Percentiles rank a stretch among this genome's conserved stretches.
These are phyloP conservation scores for Zoroaster sp. DNA, from an alignment of 53 echinoderm and acorn worm species.

Conservation along the genomic window DNA sequence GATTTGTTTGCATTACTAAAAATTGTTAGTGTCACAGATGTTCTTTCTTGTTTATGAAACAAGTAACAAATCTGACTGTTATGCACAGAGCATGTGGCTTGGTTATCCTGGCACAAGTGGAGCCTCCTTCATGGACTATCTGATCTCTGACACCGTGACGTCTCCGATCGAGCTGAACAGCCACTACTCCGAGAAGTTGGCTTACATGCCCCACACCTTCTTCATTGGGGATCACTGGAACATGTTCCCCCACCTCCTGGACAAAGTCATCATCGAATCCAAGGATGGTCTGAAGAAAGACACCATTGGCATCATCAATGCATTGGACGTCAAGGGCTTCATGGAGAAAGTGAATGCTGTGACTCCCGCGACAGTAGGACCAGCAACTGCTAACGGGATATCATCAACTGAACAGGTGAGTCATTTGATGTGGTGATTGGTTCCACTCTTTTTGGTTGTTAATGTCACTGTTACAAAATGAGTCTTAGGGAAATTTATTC, in stretches of 20 bases:
- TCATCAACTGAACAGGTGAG: constrained; percentile 5
- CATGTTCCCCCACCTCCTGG: constrained; percentile 96
- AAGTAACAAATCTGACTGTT: not conserved
- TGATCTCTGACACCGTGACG: constrained; percentile 83
- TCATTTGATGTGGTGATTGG: too few relatives aligned
- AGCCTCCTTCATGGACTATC: constrained; percentile 98
- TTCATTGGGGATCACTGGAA: constrained; percentile 99
- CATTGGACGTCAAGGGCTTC: constrained; percentile 73
- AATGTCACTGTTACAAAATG: too few relatives aligned
- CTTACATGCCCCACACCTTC: constrained; percentile 95
- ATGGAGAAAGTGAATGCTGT: constrained; percentile 71
- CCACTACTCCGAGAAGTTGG: constrained; percentile 98
- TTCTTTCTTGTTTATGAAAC: not conserved
- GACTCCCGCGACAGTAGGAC: not conserved
- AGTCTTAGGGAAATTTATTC: too few relatives aligned
- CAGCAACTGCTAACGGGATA: not conserved
- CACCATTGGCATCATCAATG: constrained; percentile 86
- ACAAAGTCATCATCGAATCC: constrained; percentile 81
- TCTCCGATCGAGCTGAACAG: constrained; percentile 84
- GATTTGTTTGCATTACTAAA: too few relatives aligned
- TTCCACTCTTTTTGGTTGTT: too few relatives aligned
- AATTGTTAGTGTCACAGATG: not conserved
- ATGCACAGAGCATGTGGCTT: constrained; percentile 90
- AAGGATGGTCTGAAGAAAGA: constrained; percentile 75
- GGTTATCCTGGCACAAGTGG: constrained; percentile 99